Base-by-base conservation (phyloP, 1,140 invertebrate genomes). In the Onthophagus taurus region DNA sequence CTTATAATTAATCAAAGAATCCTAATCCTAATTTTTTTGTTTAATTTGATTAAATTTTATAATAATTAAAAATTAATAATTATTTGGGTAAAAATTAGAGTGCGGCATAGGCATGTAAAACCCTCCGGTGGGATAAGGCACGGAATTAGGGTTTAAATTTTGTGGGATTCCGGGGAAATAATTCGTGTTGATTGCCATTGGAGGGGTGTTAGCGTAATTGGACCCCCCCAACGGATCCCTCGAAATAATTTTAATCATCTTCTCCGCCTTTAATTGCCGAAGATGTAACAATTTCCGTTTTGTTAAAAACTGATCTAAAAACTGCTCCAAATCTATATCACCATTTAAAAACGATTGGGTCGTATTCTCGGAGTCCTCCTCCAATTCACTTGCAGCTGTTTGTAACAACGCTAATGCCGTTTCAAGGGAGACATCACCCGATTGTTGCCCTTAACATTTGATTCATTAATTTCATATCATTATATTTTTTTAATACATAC, bases 281-380 rank as follows among this genome's bases (percentile, higher is more conserved):
- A 85, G 52, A 59, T 92, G 87, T 73, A 89, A 86, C 21, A 77
- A 61, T 59, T 83, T 86, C 8, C 87, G 70, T 49, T 76, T 70
- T 2, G 71, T 69, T 36, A 84, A 67, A 64, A 89, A 91, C 42
- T 85, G 73, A 23, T 83, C 80, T 5, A 92, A 61, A 57, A 90
- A 92, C 45, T 78, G 72, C 14, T 91, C 88, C 1, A 88, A 71
- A 50, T 81, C 77, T 11, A 78, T 67, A 48, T 83, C 77, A 29
- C 78, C 79, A 19, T 76, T 70, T 30, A 87, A 68, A 61, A 91
- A 90, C 48, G 80, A 77, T 58, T 87, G 78, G 1, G 85, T 78
- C 30, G 84, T 59, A 42, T 73, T 72, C 64, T 95, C 90, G 18
- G 87, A 87, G 63, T 87, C 75, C 66, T 93, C 89, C 67, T 95